Base-by-base conservation (phyloP, 2,113 vertebrate species). In the Cyprinodon variegatus region DNA sequence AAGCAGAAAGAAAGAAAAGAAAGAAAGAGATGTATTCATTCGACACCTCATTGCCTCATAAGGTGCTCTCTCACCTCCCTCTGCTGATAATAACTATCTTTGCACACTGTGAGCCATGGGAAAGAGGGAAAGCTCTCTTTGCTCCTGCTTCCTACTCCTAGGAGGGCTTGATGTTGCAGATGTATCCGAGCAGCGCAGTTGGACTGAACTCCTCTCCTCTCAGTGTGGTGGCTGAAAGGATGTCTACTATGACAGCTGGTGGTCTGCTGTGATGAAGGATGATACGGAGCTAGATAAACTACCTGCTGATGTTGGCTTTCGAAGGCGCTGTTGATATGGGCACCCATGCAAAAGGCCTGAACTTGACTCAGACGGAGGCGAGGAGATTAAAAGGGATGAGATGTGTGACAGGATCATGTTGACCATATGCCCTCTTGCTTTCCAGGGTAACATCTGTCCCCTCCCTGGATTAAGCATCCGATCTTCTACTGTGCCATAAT, bases 221-320 rank as follows among this genome's bases (percentile, higher is more conserved):
- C 85, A 74, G 83, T 79, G 74, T 86, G 86, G 72, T 64, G 87
- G 83, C 89, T 91, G 81, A 86, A 89, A 78, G 81, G 74, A 76
- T 86, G 87, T 84, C 81, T 87, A 36, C 79, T 71, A 36, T 83
- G 78, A 86, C 89, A 91, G 89, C 90, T 91, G 88, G 89, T 87
- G 85, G 79, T 85, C 85, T 88, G 88, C 83, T 90, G 78, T 84
- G 86, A 90, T 86, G 76, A 87, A 86, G 82, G 70, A 90, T 72
- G 79, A 77, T 89, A 81, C 61, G 70, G 88, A 81, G 86, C 77
- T 81, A 84, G 84, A 92, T 90, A 87, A 85, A 86, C 88, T 89
- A 86, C 89, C 85, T 78, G 83, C 75, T 81, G 80, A 84, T 86
- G 89, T 86, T 85, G 88, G 85, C 84, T 87, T 90, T 83, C 38